Base-by-base conservation (phyloP, 2,888 invertebrate species). In the Coremacera marginata region DNA sequence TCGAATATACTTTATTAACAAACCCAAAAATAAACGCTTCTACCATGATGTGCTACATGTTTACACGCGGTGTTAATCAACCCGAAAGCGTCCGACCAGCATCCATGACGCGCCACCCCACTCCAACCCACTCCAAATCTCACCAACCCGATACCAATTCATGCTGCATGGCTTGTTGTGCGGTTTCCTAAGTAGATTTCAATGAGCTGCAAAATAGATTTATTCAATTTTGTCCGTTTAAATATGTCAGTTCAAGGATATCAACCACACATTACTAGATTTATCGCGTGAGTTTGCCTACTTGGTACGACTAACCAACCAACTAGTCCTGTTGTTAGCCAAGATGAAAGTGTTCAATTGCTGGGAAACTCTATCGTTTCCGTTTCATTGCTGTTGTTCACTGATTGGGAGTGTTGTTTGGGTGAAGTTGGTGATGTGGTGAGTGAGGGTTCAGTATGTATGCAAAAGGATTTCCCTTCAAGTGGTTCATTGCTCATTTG, bases 321-420 rank as follows among this genome's bases (percentile, higher is more conserved):
- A n/a, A 49, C 19, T 31, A 31, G 31, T 11, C n/a, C 16, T 19
- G 27, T 16, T 16, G 37, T 49, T 52, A n/a, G 57, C 27, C 49
- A 55, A 71, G 70, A 79, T 79, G 74, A 79, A 79, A 79, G 79
- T 76, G 79, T 78, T 79, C 79, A 79, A 79, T 79, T 78, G 79
- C 72, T 75, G 72, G 77, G 78, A 83, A 84, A 77, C 80, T 79
- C 78, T 82, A 37, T 84, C 81, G 80, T 82, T 86, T 82, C 81
- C 83, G 80, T 81, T 77, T 83, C 81, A 82, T 74, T 82, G 83
- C 82, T 82, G 83, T 82, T 82, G 80, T 82, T 84, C 79, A 81
- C 52, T 77, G 74, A 78, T 37, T 37, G 37, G 7, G 8, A 37
- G 37, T 37, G 37, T 37, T 37, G 8, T 1, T 37, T 8, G 37